A percentile compares a stretch with the other conserved stretches of the same genome.
Conservation (phyloP, 2,113 vertebrate species). For the Sialia sialis region DNA sequence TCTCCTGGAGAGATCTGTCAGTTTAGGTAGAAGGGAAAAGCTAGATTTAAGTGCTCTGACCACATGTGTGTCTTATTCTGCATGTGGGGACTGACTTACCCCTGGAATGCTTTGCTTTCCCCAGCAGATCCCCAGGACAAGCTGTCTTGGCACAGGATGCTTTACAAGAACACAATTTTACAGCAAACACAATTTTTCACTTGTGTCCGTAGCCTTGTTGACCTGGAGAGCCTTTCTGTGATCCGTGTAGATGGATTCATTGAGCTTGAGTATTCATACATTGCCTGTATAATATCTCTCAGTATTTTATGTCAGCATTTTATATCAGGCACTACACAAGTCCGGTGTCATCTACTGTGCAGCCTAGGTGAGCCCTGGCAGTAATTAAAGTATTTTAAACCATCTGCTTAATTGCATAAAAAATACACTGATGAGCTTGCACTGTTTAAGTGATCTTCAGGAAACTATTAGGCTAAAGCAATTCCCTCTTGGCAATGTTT, state of each 20-base stretch:
- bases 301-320: not conserved
- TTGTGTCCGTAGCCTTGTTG: not conserved
- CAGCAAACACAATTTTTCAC: not conserved
- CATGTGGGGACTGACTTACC: not conserved
- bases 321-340: not conserved
- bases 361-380: not conserved
- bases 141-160: not conserved
- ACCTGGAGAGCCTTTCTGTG: not conserved
- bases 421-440: not conserved
- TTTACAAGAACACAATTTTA: not conserved
- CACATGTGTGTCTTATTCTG: accelerated
- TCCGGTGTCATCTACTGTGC: not conserved
- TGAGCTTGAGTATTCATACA: not conserved
- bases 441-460: not conserved
- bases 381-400: conserved; percentile 28
- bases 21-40: not conserved
- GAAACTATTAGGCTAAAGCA: not conserved
- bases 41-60: not conserved
- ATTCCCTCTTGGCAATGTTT: not conserved
- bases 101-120: not conserved
- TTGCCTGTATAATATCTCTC: not conserved
- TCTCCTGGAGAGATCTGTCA: not conserved
- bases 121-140: not conserved
- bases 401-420: not conserved
- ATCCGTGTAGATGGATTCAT: not conserved